A percentile compares a stretch with the other conserved stretches of the same genome.
Conservation (phyloP, 2,888 invertebrate genomes). For the Mayetiola destructor region DNA sequence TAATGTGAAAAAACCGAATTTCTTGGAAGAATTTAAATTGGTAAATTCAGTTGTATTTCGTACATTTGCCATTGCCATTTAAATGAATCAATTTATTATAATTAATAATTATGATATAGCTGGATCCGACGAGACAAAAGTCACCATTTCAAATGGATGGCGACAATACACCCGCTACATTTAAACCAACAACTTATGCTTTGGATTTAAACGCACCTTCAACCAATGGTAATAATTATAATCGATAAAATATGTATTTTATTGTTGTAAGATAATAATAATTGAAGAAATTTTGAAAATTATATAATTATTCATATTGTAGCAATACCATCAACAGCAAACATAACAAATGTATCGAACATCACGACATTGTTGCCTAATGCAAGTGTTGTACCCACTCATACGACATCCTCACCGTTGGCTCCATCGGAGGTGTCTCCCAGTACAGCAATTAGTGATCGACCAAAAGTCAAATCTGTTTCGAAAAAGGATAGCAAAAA, state of each 20-base stretch:
- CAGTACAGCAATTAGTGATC: constrained; percentile 66
- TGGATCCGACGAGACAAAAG: neutral
- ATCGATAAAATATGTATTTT: too few species aligned
- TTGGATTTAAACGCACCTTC: neutral
- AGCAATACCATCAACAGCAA: neutral
- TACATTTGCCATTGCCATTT: too few species aligned
- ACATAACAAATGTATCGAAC: neutral
- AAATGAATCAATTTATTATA: too few species aligned
- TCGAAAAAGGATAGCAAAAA: constrained; percentile 68
- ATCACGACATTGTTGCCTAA: constrained; percentile 2
- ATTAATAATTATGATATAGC: neutral
- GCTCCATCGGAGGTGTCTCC: constrained; percentile 37
- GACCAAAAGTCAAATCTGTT: constrained; percentile 67
- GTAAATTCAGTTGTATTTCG: too few species aligned
- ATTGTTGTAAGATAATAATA: neutral
- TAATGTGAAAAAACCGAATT: constrained; percentile 51
- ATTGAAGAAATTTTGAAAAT: neutral
- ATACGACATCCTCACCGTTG: constrained; percentile 24
- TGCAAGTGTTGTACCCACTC: constrained; percentile 11
- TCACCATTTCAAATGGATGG: constrained; percentile 1
- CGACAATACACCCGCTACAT: neutral
- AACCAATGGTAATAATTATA: constrained; percentile 1
- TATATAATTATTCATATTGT: too few species aligned
- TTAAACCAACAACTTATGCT: neutral
- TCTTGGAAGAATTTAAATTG: constrained; percentile 47